phyloP scores from a whole-genome alignment of 2,113 vertebrate genomes.

The Bufo gargarizans region DNA sequence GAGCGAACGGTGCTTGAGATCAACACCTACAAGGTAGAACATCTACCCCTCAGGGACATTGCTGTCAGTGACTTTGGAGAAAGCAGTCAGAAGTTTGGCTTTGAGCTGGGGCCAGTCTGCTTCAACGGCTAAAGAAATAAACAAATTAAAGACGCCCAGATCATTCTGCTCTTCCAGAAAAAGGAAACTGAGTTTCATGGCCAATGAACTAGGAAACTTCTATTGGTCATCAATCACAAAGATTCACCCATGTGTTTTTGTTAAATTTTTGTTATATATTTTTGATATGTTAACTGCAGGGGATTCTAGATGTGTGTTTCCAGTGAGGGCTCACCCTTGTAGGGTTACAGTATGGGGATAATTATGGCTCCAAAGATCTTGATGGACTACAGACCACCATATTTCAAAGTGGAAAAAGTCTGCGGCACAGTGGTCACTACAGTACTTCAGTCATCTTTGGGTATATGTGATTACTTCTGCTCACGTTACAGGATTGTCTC shows the following conservation, averaged over 20 bases:
- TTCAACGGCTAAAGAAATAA: constrained; percentile 77
- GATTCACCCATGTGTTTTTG: constrained; percentile 39
- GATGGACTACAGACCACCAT: not conserved
- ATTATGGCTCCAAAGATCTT: not conserved
- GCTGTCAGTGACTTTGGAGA: constrained; percentile 83
- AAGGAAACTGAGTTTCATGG: constrained; percentile 1
- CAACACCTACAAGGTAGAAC: constrained; percentile 76
- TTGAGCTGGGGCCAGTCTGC: constrained; percentile 88
- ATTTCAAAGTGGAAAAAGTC: constrained; percentile 11
- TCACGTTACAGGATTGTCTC: not conserved
- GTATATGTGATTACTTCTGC: not conserved
- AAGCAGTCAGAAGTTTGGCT: constrained; percentile 89
- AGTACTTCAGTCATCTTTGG: not conserved
- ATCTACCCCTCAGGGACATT: constrained; percentile 83
- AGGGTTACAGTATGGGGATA: constrained; percentile 15
- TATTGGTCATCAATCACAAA: constrained; percentile 20
- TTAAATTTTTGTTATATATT: constrained; percentile 35
- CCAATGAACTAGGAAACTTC: constrained; percentile 21
- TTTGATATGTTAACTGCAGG: constrained; percentile 29
- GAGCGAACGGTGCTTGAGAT: constrained; percentile 82
- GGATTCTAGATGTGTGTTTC: constrained; percentile 31
- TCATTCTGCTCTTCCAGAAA: not conserved
- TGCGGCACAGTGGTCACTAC: not conserved
- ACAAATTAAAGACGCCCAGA: constrained; percentile 11
- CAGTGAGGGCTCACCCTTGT: constrained; percentile 31